Evolutionary conservation across 1,140 invertebrate genomes (phyloP).

Genomic region (Himalopsyche phryganea): DNA sequence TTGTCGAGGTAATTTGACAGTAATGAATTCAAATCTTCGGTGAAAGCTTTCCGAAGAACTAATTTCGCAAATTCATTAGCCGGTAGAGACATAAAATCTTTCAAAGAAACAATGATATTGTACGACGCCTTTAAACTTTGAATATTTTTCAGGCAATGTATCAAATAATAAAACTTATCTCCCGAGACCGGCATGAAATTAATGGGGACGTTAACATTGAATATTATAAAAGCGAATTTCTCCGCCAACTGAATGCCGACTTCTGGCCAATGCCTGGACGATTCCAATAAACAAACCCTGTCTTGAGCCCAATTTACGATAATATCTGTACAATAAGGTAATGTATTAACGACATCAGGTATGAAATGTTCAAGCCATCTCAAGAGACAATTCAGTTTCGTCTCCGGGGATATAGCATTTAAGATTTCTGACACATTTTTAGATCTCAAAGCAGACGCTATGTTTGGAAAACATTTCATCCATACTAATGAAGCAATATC

Average conservation of each 20-base stretch:
- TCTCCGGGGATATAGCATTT: slow-evolving; percentile 19
- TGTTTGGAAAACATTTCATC: slow-evolving; percentile 26
- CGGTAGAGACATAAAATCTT: slow-evolving; percentile 24
- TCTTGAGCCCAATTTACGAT: slow-evolving; percentile 28
- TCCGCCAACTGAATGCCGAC: slow-evolving; percentile 30
- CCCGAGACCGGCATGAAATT: slow-evolving; percentile 17
- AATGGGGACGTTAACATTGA: slow-evolving; percentile 18
- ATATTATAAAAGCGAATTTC: slow-evolving; percentile 26
- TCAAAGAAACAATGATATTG: slow-evolving; percentile 26
- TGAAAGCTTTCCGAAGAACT: slow-evolving; percentile 28
- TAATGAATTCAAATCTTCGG: slow-evolving; percentile 26
- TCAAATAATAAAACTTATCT: slow-evolving; percentile 25
- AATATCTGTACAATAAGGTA: slow-evolving; percentile 20
- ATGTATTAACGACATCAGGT: slow-evolving; percentile 16
- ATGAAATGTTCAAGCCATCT: slow-evolving; percentile 32
- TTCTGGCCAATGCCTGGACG: slow-evolving; percentile 31
- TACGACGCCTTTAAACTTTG: slow-evolving; percentile 25
- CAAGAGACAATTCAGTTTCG: slow-evolving; percentile 27
- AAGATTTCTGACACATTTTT: slow-evolving; percentile 22
- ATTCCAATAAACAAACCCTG: slow-evolving; percentile 27
- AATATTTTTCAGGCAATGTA: slow-evolving; percentile 29
- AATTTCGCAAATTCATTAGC: slow-evolving; percentile 22
- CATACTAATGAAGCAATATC: slow-evolving; percentile 28
- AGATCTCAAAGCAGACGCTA: slow-evolving; percentile 8
- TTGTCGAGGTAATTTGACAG: slow-evolving; percentile 21